phyloP scores from a whole-genome alignment of 30 jellyfish, hydroid and myxozoan species.

The Sanderia malayensis region DNA sequence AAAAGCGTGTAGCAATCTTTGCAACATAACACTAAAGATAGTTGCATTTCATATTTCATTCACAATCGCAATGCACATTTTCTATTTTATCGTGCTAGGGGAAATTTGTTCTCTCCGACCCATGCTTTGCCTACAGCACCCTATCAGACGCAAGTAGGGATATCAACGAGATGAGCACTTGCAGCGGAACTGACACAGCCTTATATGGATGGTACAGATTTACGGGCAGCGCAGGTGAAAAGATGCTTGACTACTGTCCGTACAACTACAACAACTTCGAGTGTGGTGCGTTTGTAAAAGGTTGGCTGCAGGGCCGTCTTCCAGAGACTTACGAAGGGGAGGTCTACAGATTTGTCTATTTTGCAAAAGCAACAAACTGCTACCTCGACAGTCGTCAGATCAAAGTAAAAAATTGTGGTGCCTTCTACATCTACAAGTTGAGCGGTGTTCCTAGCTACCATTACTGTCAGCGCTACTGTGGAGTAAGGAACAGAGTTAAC shows the following conservation, averaged over 20 bases:
- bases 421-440: conserved; percentile 25
- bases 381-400: conserved; percentile 2
- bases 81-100: too few relatives aligned
- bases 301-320: conserved; percentile 37
- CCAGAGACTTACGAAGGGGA: conserved; percentile 43
- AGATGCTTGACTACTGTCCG: conserved; percentile 20
- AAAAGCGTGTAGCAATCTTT: too few relatives aligned
- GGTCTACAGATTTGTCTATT: conserved; percentile 14
- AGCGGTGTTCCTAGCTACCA: not conserved
- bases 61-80: too few relatives aligned
- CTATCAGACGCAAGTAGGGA: conserved; percentile 25
- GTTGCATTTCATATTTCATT: too few relatives aligned
- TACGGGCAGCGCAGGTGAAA: conserved; percentile 30
- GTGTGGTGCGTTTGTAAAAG: conserved; percentile 29
- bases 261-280: not conserved
- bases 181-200: not conserved
- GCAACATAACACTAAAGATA: too few relatives aligned
- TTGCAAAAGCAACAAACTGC: conserved; percentile 28
- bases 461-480: conserved; percentile 41
- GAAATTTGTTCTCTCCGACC: too few relatives aligned
- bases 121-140: conserved; percentile 26
- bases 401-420: conserved; percentile 37
- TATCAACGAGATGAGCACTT: not conserved
- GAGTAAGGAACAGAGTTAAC: not conserved
- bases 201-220: conserved; percentile 52